Conservation (phyloP, 2,888 invertebrate species). For the Clusia tigrina region DNA sequence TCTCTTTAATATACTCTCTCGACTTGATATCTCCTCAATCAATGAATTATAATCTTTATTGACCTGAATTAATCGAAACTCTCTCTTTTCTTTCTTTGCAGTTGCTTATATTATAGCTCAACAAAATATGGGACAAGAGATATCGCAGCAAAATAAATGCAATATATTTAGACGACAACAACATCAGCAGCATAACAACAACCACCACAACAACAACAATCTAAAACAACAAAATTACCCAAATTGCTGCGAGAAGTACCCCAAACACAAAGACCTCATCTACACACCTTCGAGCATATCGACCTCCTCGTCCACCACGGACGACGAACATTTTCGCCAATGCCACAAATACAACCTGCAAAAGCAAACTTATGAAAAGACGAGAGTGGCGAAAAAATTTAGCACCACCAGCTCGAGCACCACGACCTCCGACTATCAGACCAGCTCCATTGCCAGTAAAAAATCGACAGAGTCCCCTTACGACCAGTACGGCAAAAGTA, state of each 20-base stretch:
- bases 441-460: conserved; percentile 22
- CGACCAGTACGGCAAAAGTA: neutral
- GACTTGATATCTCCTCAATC: too few relatives aligned
- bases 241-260: conserved; percentile 36
- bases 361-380: conserved; percentile 54
- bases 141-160: conserved; percentile 61
- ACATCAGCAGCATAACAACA: conserved; percentile 32
- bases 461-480: neutral
- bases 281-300: conserved; percentile 48
- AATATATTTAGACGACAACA: conserved; percentile 51
- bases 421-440: conserved; percentile 33
- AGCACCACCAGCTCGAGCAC: conserved; percentile 32
- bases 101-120: conserved; percentile 47
- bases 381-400: conserved; percentile 40
- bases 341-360: conserved; percentile 53
- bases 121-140: conserved; percentile 66
- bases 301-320: conserved; percentile 41
- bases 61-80: conserved; percentile 2
- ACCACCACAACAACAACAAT: conserved; percentile 30
- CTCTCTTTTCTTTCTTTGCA: conserved; percentile 35
- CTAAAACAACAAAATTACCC: conserved; percentile 24
- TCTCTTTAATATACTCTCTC: too few relatives aligned
- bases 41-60: conserved; percentile 11
- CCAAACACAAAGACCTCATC: conserved; percentile 43
- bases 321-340: conserved; percentile 50